Conservation (phyloP, 1,140 invertebrate species). For the Megalonaias nervosa region DNA sequence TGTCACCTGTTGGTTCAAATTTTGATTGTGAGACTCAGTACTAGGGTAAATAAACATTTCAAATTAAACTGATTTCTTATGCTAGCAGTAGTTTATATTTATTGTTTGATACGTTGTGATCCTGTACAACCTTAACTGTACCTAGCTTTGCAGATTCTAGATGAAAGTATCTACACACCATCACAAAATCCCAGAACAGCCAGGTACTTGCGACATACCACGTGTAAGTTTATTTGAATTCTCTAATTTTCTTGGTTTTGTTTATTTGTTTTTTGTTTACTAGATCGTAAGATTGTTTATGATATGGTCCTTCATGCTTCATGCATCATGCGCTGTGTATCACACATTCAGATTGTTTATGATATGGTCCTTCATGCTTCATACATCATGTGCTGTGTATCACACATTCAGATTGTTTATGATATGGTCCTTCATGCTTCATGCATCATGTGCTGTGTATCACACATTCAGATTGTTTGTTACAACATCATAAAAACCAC, state of each 20-base stretch:
- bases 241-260: no score
- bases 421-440: background rate
- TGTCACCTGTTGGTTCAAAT: background rate
- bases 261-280: no score
- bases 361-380: no score
- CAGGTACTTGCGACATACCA: constrained; percentile 30
- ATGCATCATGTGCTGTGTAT: background rate
- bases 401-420: no score
- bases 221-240: constrained; percentile 19
- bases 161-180: constrained; percentile 58
- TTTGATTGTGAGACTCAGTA: background rate
- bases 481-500: background rate
- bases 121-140: constrained; percentile 56
- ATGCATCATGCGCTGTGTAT: no score
- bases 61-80: background rate
- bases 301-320: no score
- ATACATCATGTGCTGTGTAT: no score
- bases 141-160: constrained; percentile 57
- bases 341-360: no score
- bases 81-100: constrained; percentile 2
- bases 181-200: constrained; percentile 20
- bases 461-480: background rate
- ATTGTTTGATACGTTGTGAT: constrained; percentile 41
- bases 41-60: background rate
- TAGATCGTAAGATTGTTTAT: no score